phyloP scores from a whole-genome alignment of 2,797 vertebrate species.

The Diceros bicornis region DNA sequence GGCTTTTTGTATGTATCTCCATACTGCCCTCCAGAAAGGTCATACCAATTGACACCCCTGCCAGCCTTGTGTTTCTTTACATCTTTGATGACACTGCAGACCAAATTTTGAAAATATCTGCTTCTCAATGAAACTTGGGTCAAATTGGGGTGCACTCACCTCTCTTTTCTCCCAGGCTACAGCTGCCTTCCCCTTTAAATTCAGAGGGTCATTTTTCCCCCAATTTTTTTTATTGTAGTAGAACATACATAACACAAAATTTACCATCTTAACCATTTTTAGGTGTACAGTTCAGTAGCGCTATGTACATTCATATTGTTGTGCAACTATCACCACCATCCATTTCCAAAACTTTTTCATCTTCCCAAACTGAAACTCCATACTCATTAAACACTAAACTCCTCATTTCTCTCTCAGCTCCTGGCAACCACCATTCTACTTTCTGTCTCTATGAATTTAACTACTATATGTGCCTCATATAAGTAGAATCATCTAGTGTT shows the following conservation, averaged over 20 bases:
- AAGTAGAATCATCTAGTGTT: background rate
- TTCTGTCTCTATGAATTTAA: background rate
- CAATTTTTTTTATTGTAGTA: background rate
- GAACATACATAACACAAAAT: background rate
- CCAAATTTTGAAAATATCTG: background rate
- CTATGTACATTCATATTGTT: background rate
- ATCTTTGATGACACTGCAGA: background rate
- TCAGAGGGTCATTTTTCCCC: background rate
- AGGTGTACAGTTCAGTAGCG: background rate
- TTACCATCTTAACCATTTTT: background rate
- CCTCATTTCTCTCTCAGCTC: fast-evolving
- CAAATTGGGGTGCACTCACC: background rate
- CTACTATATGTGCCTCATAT: fast-evolving
- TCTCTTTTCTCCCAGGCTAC: background rate
- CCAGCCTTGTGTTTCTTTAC: background rate
- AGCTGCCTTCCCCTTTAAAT: background rate
- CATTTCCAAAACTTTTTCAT: background rate
- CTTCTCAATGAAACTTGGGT: background rate
- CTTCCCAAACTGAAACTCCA: background rate
- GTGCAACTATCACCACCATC: background rate
- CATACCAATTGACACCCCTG: background rate
- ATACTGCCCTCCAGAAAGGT: background rate
- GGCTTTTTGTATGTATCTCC: background rate
- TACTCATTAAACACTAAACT: background rate
- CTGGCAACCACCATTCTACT: background rate